Conservation (phyloP, 2,113 vertebrate genomes). For the Beaufortia kweichowensis region DNA sequence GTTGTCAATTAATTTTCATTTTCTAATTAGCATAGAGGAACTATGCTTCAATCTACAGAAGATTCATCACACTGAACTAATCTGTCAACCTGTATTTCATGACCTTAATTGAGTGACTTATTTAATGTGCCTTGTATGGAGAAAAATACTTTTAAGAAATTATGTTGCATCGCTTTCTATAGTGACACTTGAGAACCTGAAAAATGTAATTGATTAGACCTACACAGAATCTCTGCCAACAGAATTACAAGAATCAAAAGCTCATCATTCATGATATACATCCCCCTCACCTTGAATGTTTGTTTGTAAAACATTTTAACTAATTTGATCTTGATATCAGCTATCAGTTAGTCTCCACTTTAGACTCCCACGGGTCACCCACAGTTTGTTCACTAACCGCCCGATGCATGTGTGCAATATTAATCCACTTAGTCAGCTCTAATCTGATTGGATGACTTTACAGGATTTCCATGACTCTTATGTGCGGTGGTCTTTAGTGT, state of each 20-base stretch:
- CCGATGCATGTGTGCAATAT: too few relatives aligned
- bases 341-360: background rate
- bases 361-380: too few relatives aligned
- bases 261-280: slow-evolving; percentile 3
- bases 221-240: background rate
- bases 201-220: slow-evolving; percentile 8
- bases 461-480: too few relatives aligned
- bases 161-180: background rate
- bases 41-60: background rate
- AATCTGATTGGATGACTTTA: too few relatives aligned
- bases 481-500: too few relatives aligned
- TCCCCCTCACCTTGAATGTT: background rate
- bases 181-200: background rate
- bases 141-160: background rate
- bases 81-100: background rate
- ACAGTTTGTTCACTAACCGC: too few relatives aligned
- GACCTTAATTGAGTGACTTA: background rate
- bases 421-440: too few relatives aligned
- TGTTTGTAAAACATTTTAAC: background rate
- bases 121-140: background rate
- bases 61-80: background rate
- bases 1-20: slow-evolving; percentile 6
- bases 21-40: slow-evolving; percentile 21
- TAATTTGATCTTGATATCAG: background rate
- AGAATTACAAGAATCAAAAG: background rate